phyloP scores from a whole-genome alignment of 2,888 invertebrate genomes.

The Hypselothyrea guttata region DNA sequence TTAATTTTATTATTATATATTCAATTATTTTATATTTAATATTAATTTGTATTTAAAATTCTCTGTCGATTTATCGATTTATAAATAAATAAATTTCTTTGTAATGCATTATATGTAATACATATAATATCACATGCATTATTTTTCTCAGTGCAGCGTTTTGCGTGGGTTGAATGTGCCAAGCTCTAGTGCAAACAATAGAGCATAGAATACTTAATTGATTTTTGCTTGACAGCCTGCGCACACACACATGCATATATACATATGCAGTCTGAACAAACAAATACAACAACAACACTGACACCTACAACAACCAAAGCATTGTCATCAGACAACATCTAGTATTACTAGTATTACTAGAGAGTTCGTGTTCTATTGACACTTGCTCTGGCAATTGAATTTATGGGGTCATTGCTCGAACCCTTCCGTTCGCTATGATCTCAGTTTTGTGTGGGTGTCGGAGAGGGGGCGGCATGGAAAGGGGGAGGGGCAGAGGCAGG shows the following conservation, averaged over 20 bases:
- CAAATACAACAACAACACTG: not conserved
- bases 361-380: slow-evolving; percentile 53
- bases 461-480: not conserved
- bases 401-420: slow-evolving; percentile 55
- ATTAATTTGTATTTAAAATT: too few species aligned
- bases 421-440: slow-evolving; percentile 10
- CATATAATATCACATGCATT: too few species aligned
- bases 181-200: slow-evolving; percentile 44
- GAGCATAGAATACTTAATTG: slow-evolving; percentile 49
- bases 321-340: not conserved
- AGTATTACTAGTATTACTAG: too few species aligned
- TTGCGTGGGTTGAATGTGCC: slow-evolving; percentile 1
- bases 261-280: too few species aligned
- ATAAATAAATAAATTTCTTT: too few species aligned
- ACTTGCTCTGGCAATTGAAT: slow-evolving; percentile 56
- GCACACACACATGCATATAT: too few species aligned
- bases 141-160: not conserved
- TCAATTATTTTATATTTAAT: too few species aligned
- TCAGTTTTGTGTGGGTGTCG: slow-evolving; percentile 14
- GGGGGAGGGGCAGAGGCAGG: not conserved
- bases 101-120: too few species aligned
- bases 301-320: not conserved
- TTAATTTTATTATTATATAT: too few species aligned
- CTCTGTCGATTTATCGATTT: too few species aligned
- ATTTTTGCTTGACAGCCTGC: slow-evolving; percentile 33